Percentiles rank a stretch among this genome's conserved stretches.
Evolutionary conservation across 2,888 invertebrate genomes (phyloP).

Genomic region (Petrophora chlorosata): DNA sequence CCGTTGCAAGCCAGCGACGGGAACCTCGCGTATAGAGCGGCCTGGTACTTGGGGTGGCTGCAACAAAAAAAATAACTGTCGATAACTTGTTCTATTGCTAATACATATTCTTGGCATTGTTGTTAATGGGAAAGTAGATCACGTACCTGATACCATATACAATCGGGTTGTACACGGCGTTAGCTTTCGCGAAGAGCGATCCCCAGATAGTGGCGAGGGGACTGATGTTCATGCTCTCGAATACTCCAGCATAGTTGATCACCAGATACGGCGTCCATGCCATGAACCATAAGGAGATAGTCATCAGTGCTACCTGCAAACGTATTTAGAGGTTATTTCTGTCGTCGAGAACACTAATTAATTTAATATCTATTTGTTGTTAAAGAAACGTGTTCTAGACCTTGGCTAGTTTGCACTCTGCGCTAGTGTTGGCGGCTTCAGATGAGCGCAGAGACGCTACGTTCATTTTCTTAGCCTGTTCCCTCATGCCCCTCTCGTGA

Average conservation of each 20-base stretch:
- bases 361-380: neutral
- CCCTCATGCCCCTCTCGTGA: slow-evolving; percentile 94
- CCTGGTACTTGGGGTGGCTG: slow-evolving; percentile 92
- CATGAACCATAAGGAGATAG: slow-evolving; percentile 95
- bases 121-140: neutral
- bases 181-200: slow-evolving; percentile 95
- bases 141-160: slow-evolving; percentile 94
- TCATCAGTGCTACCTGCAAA: slow-evolving; percentile 91
- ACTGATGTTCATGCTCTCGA: slow-evolving; percentile 88
- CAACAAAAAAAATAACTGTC: slow-evolving; percentile 33
- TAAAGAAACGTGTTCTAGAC: slow-evolving; percentile 46
- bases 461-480: slow-evolving; percentile 97
- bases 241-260: slow-evolving; percentile 92
- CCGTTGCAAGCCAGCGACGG: slow-evolving; percentile 87
- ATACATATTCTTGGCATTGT: too few relatives aligned
- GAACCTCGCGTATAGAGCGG: slow-evolving; percentile 89
- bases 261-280: slow-evolving; percentile 96
- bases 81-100: too few relatives aligned
- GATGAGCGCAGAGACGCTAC: slow-evolving; percentile 93
- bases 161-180: slow-evolving; percentile 95
- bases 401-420: slow-evolving; percentile 94
- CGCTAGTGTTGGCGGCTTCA: slow-evolving; percentile 90
- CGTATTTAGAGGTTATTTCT: neutral
- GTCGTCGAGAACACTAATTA: neutral
- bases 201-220: slow-evolving; percentile 95